Evolutionary conservation across 2,113 vertebrate species (phyloP).

Genomic region (Poecile atricapillus): DNA sequence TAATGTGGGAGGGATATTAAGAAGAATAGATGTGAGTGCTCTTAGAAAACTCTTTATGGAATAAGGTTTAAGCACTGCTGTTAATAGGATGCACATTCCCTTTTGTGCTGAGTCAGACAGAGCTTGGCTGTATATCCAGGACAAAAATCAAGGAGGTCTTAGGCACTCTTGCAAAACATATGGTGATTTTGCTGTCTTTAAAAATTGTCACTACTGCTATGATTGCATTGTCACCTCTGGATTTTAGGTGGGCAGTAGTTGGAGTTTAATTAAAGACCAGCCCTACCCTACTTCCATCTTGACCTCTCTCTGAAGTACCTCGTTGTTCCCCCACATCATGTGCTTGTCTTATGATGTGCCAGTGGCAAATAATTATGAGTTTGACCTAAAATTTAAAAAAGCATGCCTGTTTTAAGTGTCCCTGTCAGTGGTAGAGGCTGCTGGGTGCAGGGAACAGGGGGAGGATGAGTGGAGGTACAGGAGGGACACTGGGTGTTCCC

Average conservation of each 20-base stretch:
- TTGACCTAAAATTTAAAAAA: not conserved
- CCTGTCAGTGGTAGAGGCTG: not conserved
- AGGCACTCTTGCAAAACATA: not conserved
- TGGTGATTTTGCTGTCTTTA: not conserved
- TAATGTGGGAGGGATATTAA: conserved; percentile 37
- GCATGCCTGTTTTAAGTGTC: not conserved
- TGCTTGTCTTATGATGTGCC: not conserved
- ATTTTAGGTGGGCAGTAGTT: not conserved
- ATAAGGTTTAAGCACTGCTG: not conserved
- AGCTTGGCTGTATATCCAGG: not conserved
- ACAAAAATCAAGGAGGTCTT: not conserved
- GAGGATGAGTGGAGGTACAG: not conserved
- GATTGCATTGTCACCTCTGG: not conserved
- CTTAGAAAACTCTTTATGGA: conserved; percentile 10
- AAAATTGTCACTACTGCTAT: not conserved
- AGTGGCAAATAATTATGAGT: not conserved
- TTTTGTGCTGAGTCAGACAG: not conserved
- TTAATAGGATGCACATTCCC: not conserved
- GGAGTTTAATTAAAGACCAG: not conserved
- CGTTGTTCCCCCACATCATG: not conserved
- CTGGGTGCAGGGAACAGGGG: not conserved
- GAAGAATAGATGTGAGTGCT: not conserved
- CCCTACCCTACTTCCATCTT: not conserved
- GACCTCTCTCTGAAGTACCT: not conserved
- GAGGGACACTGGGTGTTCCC: not conserved